Evolutionary conservation across 2,888 invertebrate genomes (phyloP).

Genomic region (Prenolepis imparis): DNA sequence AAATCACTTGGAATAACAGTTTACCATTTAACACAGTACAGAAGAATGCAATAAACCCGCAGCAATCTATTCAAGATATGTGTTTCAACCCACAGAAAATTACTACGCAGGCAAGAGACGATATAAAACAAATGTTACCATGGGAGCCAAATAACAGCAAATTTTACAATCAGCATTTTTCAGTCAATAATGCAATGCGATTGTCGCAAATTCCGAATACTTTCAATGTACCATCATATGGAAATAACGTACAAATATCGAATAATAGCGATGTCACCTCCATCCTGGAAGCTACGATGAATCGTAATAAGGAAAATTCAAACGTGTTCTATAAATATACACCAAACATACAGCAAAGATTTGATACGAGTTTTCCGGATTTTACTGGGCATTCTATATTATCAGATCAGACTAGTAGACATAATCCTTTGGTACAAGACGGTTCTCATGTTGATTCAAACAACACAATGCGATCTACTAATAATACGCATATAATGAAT

Average conservation of each 20-base stretch:
- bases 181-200: background rate
- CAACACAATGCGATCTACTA: conserved; percentile 46
- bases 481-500: conserved; percentile 50
- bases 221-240: background rate
- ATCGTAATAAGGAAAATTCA: conserved; percentile 45
- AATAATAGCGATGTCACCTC: conserved; percentile 29
- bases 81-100: background rate
- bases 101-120: background rate
- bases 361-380: conserved; percentile 52
- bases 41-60: background rate
- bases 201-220: conserved; percentile 4
- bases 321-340: conserved; percentile 58
- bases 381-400: conserved; percentile 52
- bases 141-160: background rate
- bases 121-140: background rate
- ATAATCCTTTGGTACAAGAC: conserved; percentile 55
- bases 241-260: conserved; percentile 37
- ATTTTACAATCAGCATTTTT: conserved; percentile 21
- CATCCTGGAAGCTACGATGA: conserved; percentile 43
- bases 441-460: conserved; percentile 54
- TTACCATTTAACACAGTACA: background rate
- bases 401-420: conserved; percentile 21
- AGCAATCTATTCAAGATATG: conserved; percentile 28
- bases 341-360: conserved; percentile 57
- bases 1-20: background rate